Conservation (phyloP, 2,888 invertebrate genomes). For the Lissonota sp. region DNA sequence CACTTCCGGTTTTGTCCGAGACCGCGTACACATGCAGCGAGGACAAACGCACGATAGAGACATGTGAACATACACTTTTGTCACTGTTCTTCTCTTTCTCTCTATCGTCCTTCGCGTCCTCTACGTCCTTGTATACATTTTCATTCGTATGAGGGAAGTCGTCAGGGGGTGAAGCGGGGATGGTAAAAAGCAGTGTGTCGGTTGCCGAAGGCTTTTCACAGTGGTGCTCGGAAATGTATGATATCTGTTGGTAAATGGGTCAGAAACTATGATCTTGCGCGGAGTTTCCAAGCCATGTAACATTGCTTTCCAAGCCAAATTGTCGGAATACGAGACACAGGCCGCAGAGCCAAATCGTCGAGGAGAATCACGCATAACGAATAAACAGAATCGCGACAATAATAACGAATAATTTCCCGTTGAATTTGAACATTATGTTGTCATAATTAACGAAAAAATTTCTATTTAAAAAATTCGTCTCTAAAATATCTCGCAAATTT, state of each 20-base stretch:
- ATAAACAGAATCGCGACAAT: not conserved
- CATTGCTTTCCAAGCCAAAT: slow-evolving; percentile 72
- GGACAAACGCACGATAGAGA: slow-evolving; percentile 38
- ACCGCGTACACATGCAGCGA: slow-evolving; percentile 15
- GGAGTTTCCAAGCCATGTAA: slow-evolving; percentile 79
- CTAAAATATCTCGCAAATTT: too few relatives aligned
- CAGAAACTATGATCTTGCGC: slow-evolving; percentile 77
- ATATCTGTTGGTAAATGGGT: slow-evolving; percentile 80
- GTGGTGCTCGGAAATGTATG: slow-evolving; percentile 59
- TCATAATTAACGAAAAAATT: too few relatives aligned
- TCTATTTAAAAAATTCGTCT: too few relatives aligned
- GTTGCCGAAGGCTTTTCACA: slow-evolving; percentile 8
- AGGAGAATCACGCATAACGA: slow-evolving; percentile 26
- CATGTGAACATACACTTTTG: slow-evolving; percentile 26
- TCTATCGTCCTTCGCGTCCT: too few relatives aligned
- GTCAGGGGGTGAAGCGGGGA: not conserved
- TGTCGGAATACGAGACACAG: slow-evolving; percentile 63
- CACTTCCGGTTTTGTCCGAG: slow-evolving; percentile 61
- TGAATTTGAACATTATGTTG: too few relatives aligned
- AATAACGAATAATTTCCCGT: slow-evolving; percentile 31
- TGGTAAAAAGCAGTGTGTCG: not conserved
- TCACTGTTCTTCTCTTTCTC: slow-evolving; percentile 12
- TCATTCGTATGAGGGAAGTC: too few relatives aligned
- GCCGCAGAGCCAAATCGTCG: slow-evolving; percentile 58
- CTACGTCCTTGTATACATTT: too few relatives aligned